Conservation (phyloP, 2,113 vertebrate genomes). For the Lagopus leucura region DNA sequence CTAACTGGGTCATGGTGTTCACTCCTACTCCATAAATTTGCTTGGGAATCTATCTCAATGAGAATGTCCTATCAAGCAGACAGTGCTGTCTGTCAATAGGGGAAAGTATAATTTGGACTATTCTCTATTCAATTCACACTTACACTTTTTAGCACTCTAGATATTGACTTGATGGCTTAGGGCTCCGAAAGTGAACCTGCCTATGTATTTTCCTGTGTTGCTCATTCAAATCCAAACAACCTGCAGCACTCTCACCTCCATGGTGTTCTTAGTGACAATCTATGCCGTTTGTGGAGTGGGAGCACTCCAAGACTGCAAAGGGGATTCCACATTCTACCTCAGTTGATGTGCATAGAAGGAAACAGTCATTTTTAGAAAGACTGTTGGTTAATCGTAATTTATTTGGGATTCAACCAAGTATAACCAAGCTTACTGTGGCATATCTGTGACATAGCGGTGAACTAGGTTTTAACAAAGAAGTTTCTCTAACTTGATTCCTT, state of each 20-base stretch:
- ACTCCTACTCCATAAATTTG: rapidly evolving
- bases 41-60: background rate
- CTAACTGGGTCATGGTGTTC: background rate
- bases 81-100: background rate
- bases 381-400: background rate
- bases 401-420: background rate
- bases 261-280: background rate
- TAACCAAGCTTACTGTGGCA: background rate
- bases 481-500: background rate
- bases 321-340: background rate
- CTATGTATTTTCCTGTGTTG: background rate
- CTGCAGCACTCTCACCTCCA: rapidly evolving
- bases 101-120: background rate
- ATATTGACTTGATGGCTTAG: background rate
- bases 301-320: background rate
- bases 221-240: background rate
- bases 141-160: background rate
- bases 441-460: background rate
- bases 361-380: background rate
- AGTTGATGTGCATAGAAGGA: rapidly evolving
- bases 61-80: background rate
- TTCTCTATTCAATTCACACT: background rate
- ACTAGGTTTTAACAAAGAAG: background rate
- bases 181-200: background rate
- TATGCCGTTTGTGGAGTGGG: rapidly evolving